Evolutionary conservation across 2,888 invertebrate genomes (phyloP).

Genomic region (Cordilura impudica): DNA sequence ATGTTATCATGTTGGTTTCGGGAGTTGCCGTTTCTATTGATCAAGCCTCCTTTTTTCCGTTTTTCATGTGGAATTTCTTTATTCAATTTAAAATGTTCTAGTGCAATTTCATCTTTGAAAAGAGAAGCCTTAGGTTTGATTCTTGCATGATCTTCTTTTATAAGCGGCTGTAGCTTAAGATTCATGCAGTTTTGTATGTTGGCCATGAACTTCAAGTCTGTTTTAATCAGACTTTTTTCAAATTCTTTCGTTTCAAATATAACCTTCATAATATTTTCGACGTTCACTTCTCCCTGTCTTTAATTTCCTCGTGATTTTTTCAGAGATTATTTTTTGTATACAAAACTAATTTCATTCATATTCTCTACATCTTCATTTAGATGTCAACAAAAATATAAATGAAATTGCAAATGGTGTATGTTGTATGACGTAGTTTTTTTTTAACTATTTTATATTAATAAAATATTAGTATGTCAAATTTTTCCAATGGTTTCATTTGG

Average conservation of each 20-base stretch:
- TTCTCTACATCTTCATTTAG: conserved; percentile 44
- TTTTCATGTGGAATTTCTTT: conserved; percentile 39
- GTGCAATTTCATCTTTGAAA: neutral
- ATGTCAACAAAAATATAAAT: conserved; percentile 27
- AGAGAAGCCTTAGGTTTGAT: neutral
- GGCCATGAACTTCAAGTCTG: conserved; percentile 8
- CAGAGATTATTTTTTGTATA: too few species aligned
- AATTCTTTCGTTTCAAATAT: conserved; percentile 48
- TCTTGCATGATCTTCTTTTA: neutral
- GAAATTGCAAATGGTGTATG: conserved; percentile 8
- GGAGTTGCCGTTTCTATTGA: neutral
- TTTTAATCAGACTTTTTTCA: conserved; percentile 6
- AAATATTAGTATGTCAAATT: conserved; percentile 41
- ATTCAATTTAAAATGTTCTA: neutral
- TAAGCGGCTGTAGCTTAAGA: neutral
- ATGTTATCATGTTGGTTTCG: conserved; percentile 33
- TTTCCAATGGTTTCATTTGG: conserved; percentile 26
- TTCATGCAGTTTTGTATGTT: conserved; percentile 17
- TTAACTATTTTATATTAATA: conserved; percentile 10
- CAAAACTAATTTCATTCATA: neutral
- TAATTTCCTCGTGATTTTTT: too few species aligned
- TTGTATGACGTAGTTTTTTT: neutral
- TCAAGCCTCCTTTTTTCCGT: conserved; percentile 26
- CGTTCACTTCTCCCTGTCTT: neutral
- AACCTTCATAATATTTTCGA: too few species aligned